Evolutionary conservation across 2,888 invertebrate species (phyloP), one percentile per base, ranked within the genome.

Genomic region (Chesias legatella): DNA sequence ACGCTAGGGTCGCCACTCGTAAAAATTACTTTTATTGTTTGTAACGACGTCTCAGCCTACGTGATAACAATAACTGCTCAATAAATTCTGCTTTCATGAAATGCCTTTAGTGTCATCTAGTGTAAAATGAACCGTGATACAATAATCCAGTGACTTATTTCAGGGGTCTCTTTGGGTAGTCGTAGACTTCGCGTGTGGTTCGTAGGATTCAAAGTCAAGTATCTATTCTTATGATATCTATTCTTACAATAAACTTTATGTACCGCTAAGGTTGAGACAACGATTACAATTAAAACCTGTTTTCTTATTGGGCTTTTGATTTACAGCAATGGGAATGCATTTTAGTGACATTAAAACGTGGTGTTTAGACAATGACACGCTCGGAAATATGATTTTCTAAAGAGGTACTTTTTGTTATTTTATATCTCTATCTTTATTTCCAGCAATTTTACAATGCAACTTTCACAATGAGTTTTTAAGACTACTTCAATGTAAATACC

Each of bases 21-120:
- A 86, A 88, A 86, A 88, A 86, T 85, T 85, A 86, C 84, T 82
- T 88, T 86, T 86, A 85, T 86, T 85, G 84, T 88, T 77, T 73
- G 79, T 84, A 84, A 86, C 83, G 86, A 85, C 86, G 73, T 79
- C 78, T 84, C 79, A 64, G 85, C 86, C 85, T 86, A 83, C 84
- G 79, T 85, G 85, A 81, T 82, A 85, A 86, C 83, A 81, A 85
- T 85, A 76, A 77, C 69, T 60, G 60, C 60, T 70, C 62, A 74
- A 82, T 85, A 85, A 55, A 80, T 75, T 84, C 76, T 78, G 67
- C 66, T 71, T 17, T 70, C 67, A 66, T 63, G 49, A 61, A 64
- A 67, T 60, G 63, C 61, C 57, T 59, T 54, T 51, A 55, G 42
- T 46, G 40, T 48, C 45, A 50, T 39, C 28, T 66, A 67, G 41